Percentiles rank a stretch among this genome's conserved stretches.
These are phyloP conservation scores for Parnassius mnemosyne DNA, from an alignment of 2,888 invertebrate species.

Conservation along the genomic window DNA sequence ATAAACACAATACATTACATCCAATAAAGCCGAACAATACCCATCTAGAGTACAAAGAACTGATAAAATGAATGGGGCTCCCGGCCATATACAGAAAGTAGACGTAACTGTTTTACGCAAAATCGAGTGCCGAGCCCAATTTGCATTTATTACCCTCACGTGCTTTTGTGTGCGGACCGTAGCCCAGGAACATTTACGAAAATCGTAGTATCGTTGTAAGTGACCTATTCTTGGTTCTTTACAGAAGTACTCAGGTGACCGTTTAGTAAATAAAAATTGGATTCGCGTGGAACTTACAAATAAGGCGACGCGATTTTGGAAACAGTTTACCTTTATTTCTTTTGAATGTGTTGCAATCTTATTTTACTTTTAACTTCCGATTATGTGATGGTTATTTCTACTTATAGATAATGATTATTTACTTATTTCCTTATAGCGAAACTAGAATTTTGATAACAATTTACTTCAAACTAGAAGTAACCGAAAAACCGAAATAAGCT, in stretches of 20 bases:
- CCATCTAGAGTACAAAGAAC: constrained; percentile 35
- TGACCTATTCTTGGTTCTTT: constrained; percentile 11
- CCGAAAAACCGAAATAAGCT: background rate
- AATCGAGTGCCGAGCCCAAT: constrained; percentile 52
- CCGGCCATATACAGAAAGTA: constrained; percentile 16
- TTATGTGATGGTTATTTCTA: too few species aligned
- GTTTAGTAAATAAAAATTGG: background rate
- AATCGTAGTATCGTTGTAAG: constrained; percentile 32
- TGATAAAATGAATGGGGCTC: constrained; percentile 35
- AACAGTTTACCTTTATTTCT: too few species aligned
- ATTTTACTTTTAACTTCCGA: too few species aligned
- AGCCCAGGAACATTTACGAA: constrained; percentile 45
- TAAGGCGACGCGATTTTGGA: too few species aligned
- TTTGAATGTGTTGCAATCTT: too few species aligned
- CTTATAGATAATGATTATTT: too few species aligned
- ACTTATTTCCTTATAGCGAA: too few species aligned
- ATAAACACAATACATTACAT: constrained; percentile 28
- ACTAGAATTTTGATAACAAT: too few species aligned
- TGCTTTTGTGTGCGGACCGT: constrained; percentile 46
- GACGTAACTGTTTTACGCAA: constrained; percentile 45
- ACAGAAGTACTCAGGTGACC: constrained; percentile 3
- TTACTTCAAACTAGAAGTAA: too few species aligned
- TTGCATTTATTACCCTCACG: constrained; percentile 63
- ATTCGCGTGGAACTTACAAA: background rate
- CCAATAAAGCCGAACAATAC: constrained; percentile 34